Evolutionary conservation across 2,888 invertebrate species (phyloP).

Genomic region (Xiphydria camelus): DNA sequence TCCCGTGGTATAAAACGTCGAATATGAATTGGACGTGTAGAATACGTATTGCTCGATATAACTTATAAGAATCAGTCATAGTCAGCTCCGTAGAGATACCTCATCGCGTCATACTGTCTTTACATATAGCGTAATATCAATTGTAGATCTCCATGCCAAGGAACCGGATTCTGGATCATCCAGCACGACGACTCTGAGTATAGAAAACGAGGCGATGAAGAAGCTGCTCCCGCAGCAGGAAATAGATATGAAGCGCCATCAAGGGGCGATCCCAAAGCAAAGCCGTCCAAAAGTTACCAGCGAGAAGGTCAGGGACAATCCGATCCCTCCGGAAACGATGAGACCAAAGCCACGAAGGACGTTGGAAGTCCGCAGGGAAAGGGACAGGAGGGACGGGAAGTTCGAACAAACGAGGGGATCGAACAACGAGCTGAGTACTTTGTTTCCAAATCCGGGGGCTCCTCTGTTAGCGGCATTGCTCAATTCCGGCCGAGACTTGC

Average conservation of each 20-base stretch:
- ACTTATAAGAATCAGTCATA: too few species aligned
- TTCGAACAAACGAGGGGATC: slow-evolving; percentile 66
- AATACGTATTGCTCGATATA: too few species aligned
- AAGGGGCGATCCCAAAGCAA: slow-evolving; percentile 75
- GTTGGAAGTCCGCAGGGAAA: slow-evolving; percentile 35
- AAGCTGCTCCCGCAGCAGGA: slow-evolving; percentile 61
- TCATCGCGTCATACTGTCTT: too few species aligned
- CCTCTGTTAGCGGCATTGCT: slow-evolving; percentile 67
- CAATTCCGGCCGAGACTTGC: slow-evolving; percentile 64
- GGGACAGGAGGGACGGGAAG: slow-evolving; percentile 52
- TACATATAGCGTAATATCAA: too few species aligned
- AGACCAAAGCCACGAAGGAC: slow-evolving; percentile 59
- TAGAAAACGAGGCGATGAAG: slow-evolving; percentile 56
- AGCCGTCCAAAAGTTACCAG: slow-evolving; percentile 60
- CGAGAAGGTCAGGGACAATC: slow-evolving; percentile 2
- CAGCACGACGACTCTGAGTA: slow-evolving; percentile 58
- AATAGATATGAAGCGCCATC: slow-evolving; percentile 65
- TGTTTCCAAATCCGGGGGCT: slow-evolving; percentile 67
- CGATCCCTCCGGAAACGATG: slow-evolving; percentile 55
- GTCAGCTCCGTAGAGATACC: too few species aligned
- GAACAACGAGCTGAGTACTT: slow-evolving; percentile 68
- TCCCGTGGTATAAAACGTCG: too few species aligned
- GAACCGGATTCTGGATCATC: slow-evolving; percentile 61
- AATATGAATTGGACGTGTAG: too few species aligned
- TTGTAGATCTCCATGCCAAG: slow-evolving; percentile 58